These are phyloP conservation scores for Aphelinus certus DNA, from an alignment of 1,140 invertebrate genomes.

Conservation along the genomic window DNA sequence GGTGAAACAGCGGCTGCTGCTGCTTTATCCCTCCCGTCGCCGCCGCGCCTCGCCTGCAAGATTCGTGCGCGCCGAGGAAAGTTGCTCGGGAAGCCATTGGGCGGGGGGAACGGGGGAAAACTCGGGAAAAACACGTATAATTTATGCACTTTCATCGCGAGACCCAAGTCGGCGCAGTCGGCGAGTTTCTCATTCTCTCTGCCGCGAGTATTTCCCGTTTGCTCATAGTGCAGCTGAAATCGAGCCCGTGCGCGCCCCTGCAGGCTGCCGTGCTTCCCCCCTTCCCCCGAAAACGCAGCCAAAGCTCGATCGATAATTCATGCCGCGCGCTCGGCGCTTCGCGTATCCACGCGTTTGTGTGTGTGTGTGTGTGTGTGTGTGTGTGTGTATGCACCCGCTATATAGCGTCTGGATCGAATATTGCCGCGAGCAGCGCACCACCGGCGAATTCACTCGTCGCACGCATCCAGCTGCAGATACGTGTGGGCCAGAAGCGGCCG, in stretches of 20 bases:
- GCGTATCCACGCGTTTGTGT: no score
- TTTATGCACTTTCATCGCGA: constrained; percentile 32
- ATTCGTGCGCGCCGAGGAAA: not conserved
- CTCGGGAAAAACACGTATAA: constrained; percentile 19
- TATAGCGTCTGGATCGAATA: constrained; percentile 9
- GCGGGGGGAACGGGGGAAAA: not conserved
- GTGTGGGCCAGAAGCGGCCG: no score
- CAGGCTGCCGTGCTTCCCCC: not conserved
- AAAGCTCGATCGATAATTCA: constrained; percentile 36
- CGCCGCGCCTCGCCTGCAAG: not conserved
- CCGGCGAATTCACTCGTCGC: not conserved
- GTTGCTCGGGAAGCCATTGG: not conserved
- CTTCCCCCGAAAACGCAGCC: constrained; percentile 17
- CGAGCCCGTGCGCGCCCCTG: constrained; percentile 8
- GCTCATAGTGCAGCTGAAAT: constrained; percentile 6
- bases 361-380: no score
- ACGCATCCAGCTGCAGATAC: not conserved
- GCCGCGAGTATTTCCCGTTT: not conserved
- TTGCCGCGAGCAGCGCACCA: not conserved
- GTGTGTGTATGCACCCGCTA: not conserved
- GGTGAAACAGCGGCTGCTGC: no score
- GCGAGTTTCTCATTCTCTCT: not conserved
- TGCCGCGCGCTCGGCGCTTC: constrained; percentile 1
- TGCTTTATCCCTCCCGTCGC: not conserved
- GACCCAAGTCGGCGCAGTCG: not conserved